Conservation (phyloP, 2,113 vertebrate species). For the Cavia aperea region DNA sequence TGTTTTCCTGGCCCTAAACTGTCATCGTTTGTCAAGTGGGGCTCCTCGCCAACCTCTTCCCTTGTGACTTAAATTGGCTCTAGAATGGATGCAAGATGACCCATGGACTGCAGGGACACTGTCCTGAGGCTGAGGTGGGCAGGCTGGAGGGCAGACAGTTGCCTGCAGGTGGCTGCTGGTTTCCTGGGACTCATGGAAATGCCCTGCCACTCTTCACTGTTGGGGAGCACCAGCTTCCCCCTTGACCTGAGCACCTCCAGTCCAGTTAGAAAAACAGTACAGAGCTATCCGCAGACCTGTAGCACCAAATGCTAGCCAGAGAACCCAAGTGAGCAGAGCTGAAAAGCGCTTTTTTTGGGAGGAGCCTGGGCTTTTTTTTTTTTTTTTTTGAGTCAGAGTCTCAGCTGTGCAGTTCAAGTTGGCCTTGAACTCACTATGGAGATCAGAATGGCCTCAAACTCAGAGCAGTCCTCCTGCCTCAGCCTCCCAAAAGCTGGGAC, state of each 20-base stretch:
- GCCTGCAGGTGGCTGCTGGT: not conserved
- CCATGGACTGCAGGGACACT: not conserved
- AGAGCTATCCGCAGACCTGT: not conserved
- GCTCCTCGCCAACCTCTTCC: not conserved
- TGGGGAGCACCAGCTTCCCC: not conserved
- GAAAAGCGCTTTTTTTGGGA: not conserved
- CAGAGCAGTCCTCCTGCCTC: not conserved
- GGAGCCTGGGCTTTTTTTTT: not conserved
- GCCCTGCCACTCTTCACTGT: not conserved
- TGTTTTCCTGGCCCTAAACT: conserved; percentile 1
- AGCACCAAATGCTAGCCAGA: not conserved
- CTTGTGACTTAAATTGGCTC: conserved; percentile 14
- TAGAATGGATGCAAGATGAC: not conserved
- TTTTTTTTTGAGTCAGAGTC: not conserved
- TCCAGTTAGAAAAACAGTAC: not conserved
- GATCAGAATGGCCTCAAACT: not conserved
- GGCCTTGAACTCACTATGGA: not conserved
- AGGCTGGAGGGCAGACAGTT: not conserved
- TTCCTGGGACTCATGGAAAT: not conserved
- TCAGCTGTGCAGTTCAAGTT: not conserved
- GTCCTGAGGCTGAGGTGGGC: no score
- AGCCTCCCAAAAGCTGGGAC: not conserved
- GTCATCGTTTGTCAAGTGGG: not conserved
- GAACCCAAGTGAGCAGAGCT: not conserved
- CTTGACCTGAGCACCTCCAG: not conserved